phyloP scores from a whole-genome alignment of 2,113 vertebrate species.

The Calidris pugnax region DNA sequence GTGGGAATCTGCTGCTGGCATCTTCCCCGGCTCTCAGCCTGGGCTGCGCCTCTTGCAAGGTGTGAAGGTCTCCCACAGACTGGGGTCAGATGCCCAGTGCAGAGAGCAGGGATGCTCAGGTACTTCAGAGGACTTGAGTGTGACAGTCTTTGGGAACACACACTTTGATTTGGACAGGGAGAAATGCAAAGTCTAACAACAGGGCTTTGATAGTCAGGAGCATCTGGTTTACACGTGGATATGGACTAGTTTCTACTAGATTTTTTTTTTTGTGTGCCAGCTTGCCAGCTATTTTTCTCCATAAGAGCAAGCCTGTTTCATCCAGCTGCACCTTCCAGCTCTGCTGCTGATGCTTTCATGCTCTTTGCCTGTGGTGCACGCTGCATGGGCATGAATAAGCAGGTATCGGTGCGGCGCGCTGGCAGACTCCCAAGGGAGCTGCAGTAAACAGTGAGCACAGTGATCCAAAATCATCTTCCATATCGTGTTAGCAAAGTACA shows the following conservation, averaged over 20 bases:
- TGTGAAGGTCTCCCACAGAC: neutral
- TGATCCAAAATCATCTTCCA: neutral
- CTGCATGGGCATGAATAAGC: neutral
- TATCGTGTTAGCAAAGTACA: neutral
- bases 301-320: neutral
- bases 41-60: neutral
- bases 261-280: neutral
- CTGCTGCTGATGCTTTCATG: neutral
- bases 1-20: neutral
- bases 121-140: neutral
- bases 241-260: neutral
- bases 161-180: neutral
- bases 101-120: neutral
- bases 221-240: neutral
- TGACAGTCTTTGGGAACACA: rapidly evolving
- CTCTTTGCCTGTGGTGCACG: neutral
- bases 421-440: neutral
- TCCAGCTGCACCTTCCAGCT: neutral
- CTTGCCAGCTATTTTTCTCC: neutral
- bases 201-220: neutral
- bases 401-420: neutral
- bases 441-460: neutral
- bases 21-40: neutral
- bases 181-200: neutral
- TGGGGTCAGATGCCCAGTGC: neutral